Base-by-base conservation (phyloP, 2,888 invertebrate genomes). In the Hypsopygia costalis region DNA sequence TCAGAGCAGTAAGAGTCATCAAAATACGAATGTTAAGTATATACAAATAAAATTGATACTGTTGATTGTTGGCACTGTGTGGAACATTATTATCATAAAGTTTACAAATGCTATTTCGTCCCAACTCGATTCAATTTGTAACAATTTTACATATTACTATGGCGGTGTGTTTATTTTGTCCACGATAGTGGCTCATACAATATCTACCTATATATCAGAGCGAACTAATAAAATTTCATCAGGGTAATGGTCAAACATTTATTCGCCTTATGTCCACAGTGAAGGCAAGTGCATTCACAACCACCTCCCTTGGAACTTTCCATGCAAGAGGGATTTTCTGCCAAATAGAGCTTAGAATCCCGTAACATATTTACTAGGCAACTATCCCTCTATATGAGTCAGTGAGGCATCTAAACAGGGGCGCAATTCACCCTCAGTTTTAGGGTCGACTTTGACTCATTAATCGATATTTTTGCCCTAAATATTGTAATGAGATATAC, bases 231-330 rank as follows among this genome's bases (percentile, higher is more conserved):
- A 16, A 16, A 31, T 68, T 73, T 67, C 69, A 78, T 81, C 62
- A 69, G 58, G 51, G 49, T 76, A 76, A 77, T 79, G 70, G 69
- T 46, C 68, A 74, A 81, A 83, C 80, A 78, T 83, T 81, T 72
- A 64, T 58, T 55, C 62, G 54, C 55, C 43, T 56, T 52, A 52
- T 53, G 51, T 51, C 40, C 49, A 44, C 51, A 61, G 55, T 55
- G 51, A 58, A 56, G 59, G 51, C 51, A 57, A 67, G 55, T 59
- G 60, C 55, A 66, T 63, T 55, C 34, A 44, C 58, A 48, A 55
- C 51, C 45, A 58, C 25, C 3, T 27, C 11, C 28, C 20, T 7
- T 16, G 16, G 16, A 3, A 4, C 16, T 16, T 10, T 30, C 0
- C 45, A 25, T 4, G 25, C n/a, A 25, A n/a, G 25, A 7, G 1